Percentiles rank a stretch among this genome's conserved stretches.
Conservation (phyloP, 1,140 invertebrate species). For the Sarcophaga bullata region DNA sequence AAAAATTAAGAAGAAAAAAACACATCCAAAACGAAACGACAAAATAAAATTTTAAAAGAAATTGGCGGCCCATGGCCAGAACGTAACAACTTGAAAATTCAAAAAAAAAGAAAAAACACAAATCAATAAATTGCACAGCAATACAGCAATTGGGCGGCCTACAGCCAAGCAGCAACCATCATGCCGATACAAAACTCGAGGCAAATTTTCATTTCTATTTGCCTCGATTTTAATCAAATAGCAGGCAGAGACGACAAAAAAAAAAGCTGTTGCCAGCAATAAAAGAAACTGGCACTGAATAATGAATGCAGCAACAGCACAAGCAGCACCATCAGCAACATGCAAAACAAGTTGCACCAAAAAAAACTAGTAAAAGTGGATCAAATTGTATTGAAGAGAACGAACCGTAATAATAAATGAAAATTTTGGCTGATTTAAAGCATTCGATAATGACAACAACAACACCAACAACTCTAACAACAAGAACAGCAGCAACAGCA, state of each 20-base stretch:
- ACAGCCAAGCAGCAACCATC: no score
- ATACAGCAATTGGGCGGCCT: background rate
- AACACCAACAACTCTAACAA: no score
- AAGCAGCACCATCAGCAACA: background rate
- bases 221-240: background rate
- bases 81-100: background rate
- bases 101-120: background rate
- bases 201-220: background rate
- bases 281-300: background rate
- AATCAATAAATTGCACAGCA: no score
- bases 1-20: background rate
- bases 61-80: background rate
- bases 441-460: no score
- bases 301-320: background rate
- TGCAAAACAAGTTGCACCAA: background rate
- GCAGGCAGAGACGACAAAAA: background rate
- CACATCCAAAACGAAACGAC: background rate
- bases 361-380: background rate
- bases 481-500: no score
- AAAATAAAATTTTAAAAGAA: no score
- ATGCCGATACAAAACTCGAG: no score
- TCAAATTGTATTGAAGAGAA: background rate
- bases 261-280: conserved; percentile 2
- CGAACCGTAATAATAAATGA: no score
- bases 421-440: no score